Conservation (phyloP, 2,797 vertebrate species). For the Rhadinocentrus ornatus region DNA sequence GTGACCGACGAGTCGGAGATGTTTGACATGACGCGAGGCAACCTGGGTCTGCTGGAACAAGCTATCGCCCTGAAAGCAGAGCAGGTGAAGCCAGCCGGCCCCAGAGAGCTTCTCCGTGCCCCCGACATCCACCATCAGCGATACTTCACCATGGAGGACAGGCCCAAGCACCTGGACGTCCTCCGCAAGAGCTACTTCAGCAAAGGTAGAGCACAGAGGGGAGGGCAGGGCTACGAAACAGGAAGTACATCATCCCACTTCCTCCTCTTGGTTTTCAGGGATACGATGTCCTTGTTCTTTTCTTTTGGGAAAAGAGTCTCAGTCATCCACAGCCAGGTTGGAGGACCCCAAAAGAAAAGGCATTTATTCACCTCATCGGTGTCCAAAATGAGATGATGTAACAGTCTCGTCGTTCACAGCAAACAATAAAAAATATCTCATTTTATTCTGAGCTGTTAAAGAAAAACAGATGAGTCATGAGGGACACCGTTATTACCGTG, state of each 20-base stretch:
- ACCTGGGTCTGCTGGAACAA: conserved; percentile 96
- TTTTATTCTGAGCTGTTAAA: too few species aligned
- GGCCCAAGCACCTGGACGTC: conserved; percentile 88
- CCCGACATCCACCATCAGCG: conserved; percentile 79
- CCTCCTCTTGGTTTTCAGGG: too few species aligned
- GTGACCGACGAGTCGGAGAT: conserved; percentile 94
- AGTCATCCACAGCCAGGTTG: too few species aligned
- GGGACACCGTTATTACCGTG: too few species aligned
- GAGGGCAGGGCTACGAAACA: not conserved
- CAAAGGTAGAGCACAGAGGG: conserved; percentile 83
- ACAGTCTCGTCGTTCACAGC: too few species aligned
- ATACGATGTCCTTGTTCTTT: too few species aligned
- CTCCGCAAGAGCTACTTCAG: conserved; percentile 92
- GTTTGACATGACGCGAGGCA: conserved; percentile 95
- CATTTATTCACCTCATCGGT: too few species aligned
- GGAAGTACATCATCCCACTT: not conserved
- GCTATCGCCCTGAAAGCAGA: conserved; percentile 97
- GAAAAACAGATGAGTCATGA: too few species aligned
- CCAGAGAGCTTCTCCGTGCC: conserved; percentile 78
- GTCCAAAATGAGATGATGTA: too few species aligned
- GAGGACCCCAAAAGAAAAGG: too few species aligned
- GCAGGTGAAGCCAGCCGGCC: conserved; percentile 89
- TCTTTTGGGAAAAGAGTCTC: too few species aligned
- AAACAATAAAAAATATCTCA: too few species aligned
- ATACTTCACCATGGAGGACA: conserved; percentile 87